Percentiles rank a stretch among this genome's conserved stretches.
These are phyloP conservation scores for Physocephala rufipes DNA, from an alignment of 2,888 invertebrate genomes.

Conservation along the genomic window DNA sequence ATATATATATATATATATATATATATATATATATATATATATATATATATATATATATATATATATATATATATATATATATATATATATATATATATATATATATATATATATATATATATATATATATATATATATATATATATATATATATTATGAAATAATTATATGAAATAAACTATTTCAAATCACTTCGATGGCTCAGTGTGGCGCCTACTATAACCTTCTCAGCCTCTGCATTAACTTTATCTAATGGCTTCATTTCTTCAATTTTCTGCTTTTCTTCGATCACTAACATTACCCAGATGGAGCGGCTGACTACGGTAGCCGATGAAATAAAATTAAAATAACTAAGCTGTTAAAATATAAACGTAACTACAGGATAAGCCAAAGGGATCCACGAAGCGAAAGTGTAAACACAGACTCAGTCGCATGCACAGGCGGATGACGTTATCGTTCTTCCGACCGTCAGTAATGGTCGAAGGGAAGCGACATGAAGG, in stretches of 20 bases:
- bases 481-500: too few species aligned
- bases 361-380: too few species aligned
- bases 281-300: conserved; percentile 1
- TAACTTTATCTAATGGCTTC: conserved; percentile 55
- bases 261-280: conserved; percentile 50
- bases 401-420: conserved; percentile 17
- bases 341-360: neutral
- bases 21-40: too few species aligned
- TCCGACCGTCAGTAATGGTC: too few species aligned
- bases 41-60: too few species aligned
- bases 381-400: neutral
- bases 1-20: too few species aligned
- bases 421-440: conserved; percentile 1
- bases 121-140: too few species aligned
- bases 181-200: conserved; percentile 1
- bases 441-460: too few species aligned
- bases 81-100: too few species aligned
- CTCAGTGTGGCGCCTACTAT: neutral
- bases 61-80: too few species aligned
- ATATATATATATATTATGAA: too few species aligned
- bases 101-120: too few species aligned
- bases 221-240: neutral
- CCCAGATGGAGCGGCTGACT: neutral
- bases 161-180: conserved; percentile 8
- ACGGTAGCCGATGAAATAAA: neutral